These are phyloP conservation scores for Monopterus albus DNA, from an alignment of 2,113 vertebrate genomes.

Conservation along the genomic window DNA sequence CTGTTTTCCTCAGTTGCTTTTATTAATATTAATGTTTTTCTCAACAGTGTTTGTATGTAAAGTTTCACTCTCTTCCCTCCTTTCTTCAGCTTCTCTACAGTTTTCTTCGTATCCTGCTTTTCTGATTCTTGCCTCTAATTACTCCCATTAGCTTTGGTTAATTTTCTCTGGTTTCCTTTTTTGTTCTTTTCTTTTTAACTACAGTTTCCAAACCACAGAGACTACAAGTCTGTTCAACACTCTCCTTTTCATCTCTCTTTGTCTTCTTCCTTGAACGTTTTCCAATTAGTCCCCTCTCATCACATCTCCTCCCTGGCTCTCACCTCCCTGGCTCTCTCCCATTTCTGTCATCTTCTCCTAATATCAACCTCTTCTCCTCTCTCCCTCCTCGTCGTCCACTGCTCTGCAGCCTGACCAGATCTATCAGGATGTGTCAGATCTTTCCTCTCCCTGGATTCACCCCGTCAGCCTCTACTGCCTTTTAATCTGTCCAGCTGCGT, in stretches of 20 bases:
- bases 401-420: constrained; percentile 39
- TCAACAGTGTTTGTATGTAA: no score
- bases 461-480: constrained; percentile 42
- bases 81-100: no score
- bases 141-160: background rate
- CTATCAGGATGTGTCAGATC: constrained; percentile 59
- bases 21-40: background rate
- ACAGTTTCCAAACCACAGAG: background rate
- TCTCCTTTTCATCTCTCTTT: background rate
- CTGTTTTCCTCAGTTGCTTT: background rate
- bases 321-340: background rate
- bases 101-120: no score
- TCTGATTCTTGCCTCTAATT: no score
- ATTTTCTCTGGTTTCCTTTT: background rate
- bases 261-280: background rate
- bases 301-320: constrained; percentile 3
- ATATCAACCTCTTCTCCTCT: background rate
- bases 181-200: background rate
- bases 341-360: background rate
- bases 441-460: constrained; percentile 47
- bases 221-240: background rate
- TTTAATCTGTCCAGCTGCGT: constrained; percentile 51
- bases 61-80: no score
- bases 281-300: no score
- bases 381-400: background rate